These are phyloP conservation scores for Apamea monoglypha DNA, from an alignment of 2,888 invertebrate genomes.

Conservation along the genomic window DNA sequence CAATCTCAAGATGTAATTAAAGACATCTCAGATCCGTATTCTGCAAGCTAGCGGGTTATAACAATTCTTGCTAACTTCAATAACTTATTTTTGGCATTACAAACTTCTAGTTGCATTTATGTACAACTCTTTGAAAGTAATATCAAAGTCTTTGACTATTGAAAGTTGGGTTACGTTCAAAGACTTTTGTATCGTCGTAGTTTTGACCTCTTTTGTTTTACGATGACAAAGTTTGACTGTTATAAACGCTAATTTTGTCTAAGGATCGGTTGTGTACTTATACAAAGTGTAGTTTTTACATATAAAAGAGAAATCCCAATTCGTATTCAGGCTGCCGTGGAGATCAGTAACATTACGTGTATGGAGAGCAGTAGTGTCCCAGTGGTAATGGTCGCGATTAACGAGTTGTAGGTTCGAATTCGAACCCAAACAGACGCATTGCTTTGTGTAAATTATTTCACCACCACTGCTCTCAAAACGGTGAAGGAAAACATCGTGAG, in stretches of 20 bases:
- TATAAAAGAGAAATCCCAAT: too few relatives aligned
- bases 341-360: too few relatives aligned
- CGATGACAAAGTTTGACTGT: background rate
- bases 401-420: too few relatives aligned
- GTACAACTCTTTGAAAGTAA: slow-evolving; percentile 16
- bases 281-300: background rate
- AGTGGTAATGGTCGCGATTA: too few relatives aligned
- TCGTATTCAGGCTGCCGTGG: too few relatives aligned
- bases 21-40: slow-evolving; percentile 59
- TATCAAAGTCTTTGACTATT: slow-evolving; percentile 16
- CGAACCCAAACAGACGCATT: too few relatives aligned
- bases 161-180: slow-evolving; percentile 8
- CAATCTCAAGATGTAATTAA: slow-evolving; percentile 50
- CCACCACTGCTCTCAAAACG: too few relatives aligned
- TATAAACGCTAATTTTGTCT: too few relatives aligned
- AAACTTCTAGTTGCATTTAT: slow-evolving; percentile 23
- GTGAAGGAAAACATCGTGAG: too few relatives aligned
- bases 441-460: too few relatives aligned
- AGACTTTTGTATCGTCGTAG: background rate
- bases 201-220: background rate
- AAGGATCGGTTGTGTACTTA: background rate
- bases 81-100: slow-evolving; percentile 31
- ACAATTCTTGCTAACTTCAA: slow-evolving; percentile 34
- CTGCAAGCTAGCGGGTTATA: slow-evolving; percentile 31
- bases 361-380: too few relatives aligned